phyloP scores from a whole-genome alignment of 2,888 invertebrate species.

The Catocala nupta region DNA sequence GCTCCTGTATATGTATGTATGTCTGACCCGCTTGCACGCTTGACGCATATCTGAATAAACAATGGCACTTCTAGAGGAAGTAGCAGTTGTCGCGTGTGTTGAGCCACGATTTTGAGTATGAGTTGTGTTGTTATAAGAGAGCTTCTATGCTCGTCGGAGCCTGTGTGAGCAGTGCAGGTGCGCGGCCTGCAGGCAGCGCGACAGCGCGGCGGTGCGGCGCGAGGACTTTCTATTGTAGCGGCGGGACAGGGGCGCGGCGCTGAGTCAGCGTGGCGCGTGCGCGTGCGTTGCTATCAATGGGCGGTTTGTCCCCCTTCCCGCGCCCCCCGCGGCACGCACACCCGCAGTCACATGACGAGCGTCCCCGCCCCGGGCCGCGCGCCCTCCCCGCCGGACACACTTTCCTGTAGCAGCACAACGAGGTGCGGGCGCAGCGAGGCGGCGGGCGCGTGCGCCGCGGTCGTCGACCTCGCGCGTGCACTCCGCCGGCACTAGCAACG shows the following conservation, averaged over 20 bases:
- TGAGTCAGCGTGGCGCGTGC: constrained; percentile 47
- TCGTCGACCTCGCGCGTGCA: constrained; percentile 32
- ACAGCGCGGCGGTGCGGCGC: background rate
- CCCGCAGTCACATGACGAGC: constrained; percentile 62
- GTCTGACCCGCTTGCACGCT: too few relatives aligned
- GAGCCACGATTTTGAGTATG: too few relatives aligned
- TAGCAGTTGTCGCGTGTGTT: too few relatives aligned
- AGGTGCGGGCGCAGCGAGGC: constrained; percentile 19
- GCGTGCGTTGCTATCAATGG: constrained; percentile 55
- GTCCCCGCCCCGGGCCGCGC: constrained; percentile 37
- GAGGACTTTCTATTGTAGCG: constrained; percentile 8
- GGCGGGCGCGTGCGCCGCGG: constrained; percentile 25
- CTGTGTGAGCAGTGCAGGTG: background rate
- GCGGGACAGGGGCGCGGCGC: constrained; percentile 10
- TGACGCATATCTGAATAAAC: too few relatives aligned
- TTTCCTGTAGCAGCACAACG: constrained; percentile 33
- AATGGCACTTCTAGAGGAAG: too few relatives aligned
- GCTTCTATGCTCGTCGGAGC: too few relatives aligned
- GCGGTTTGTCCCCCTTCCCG: constrained; percentile 27
- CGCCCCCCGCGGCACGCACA: constrained; percentile 29
- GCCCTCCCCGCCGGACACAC: constrained; percentile 37
- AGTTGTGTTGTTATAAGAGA: too few relatives aligned
- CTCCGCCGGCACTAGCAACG: constrained; percentile 16
- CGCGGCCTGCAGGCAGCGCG: background rate
- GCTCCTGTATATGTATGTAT: too few relatives aligned